Conservation (phyloP, 2,888 invertebrate genomes). For the Phengaris arion region DNA sequence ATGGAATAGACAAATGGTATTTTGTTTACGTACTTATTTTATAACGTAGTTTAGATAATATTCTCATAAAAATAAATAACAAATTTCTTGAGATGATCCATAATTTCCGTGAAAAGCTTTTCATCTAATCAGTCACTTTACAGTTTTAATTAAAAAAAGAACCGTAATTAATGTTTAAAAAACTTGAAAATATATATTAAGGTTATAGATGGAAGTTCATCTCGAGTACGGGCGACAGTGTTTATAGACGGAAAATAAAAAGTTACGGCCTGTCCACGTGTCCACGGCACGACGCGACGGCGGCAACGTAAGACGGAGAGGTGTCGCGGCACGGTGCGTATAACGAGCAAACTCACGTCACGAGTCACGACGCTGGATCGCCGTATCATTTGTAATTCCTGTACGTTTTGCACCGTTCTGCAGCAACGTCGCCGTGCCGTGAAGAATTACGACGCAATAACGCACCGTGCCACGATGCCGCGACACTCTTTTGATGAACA, state of each 20-base stretch:
- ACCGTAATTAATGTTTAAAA: not conserved
- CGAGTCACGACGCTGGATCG: too few species aligned
- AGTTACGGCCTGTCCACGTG: not conserved
- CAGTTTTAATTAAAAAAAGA: not conserved
- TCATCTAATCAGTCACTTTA: slow-evolving; percentile 20
- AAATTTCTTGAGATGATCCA: not conserved
- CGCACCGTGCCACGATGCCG: too few species aligned
- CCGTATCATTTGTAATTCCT: too few species aligned
- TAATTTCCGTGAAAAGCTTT: slow-evolving; percentile 7
- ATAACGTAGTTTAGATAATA: not conserved
- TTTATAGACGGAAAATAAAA: slow-evolving; percentile 3
- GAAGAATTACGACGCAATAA: too few species aligned
- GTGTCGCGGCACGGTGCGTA: too few species aligned
- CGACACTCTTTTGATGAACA: not conserved
- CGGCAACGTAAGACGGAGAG: too few species aligned
- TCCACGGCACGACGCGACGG: too few species aligned
- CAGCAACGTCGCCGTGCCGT: too few species aligned
- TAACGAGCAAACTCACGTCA: too few species aligned
- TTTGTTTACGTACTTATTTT: not conserved
- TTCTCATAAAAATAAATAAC: not conserved
- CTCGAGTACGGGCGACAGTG: not conserved
- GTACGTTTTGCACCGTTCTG: too few species aligned
- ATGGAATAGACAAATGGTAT: not conserved
- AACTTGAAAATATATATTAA: slow-evolving; percentile 8
- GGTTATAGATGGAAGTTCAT: not conserved